Base-by-base conservation (phyloP, 2,113 vertebrate species). In the Rissa tridactyla region DNA sequence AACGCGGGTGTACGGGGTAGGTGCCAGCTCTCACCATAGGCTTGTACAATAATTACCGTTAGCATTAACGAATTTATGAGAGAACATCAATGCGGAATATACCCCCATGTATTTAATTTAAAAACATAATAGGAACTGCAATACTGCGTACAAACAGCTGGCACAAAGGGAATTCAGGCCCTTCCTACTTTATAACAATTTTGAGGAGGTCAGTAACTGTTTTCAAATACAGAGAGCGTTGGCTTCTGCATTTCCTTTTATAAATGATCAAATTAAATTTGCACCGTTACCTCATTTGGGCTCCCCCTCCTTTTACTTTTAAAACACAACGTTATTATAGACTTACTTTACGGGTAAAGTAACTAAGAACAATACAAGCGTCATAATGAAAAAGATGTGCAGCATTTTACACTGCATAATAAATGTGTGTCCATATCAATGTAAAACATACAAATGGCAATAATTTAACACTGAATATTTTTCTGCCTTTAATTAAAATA, bases 401-500 rank as follows among this genome's bases (percentile, higher is more conserved):
- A 16, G 90, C 66, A 11, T 94, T 92, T 95, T 85, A 82, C 49
- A 3, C 77, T 11, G 88, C 91, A 97, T 65, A 93, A 97, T 94
- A 36, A 93, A 95, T 64, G 51, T 22, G 49, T 54, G 89, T 72
- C 95, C 77, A 1, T 95, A 89, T 60, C 65, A 80, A 69, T 47
- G 75, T 68, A 90, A 92, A 96, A 90, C 87, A 42, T 46, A 96
- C 82, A 96, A 96, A 96, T 85, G 70, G 94, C 90, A 66, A 88
- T 84, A 86, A 96, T 91, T 96, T 96, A 91, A 78, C 95, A 57
- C 95, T 79, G 78, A 96, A 88, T 87, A 88, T 92, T 97, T 97
- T 94, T 87, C 95, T 96, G 97, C 96, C 96, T 97, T 97, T 97
- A 96, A 97, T 97, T 94, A 97, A 96, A 96, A 96, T 96, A 97